phyloP scores from a whole-genome alignment of 2,113 vertebrate species.

The Percina caprodes region DNA sequence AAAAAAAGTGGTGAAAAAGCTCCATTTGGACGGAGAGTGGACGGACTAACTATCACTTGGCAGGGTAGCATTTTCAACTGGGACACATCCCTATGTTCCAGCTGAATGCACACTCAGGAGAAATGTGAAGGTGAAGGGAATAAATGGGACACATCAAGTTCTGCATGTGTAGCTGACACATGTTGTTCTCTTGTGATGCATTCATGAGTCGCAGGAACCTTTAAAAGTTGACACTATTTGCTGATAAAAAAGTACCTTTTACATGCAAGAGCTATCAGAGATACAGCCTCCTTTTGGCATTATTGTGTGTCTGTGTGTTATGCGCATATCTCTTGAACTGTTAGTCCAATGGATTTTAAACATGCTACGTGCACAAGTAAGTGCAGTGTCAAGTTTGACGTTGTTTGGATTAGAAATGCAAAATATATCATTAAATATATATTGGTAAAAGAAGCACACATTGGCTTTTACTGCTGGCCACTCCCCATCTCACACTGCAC shows the following conservation, averaged over 20 bases:
- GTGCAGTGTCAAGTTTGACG: too few species aligned
- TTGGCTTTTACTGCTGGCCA: too few species aligned
- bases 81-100: conserved; percentile 27
- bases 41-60: conserved; percentile 19
- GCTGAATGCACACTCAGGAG: conserved; percentile 36
- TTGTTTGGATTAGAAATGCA: too few species aligned
- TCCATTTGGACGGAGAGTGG: background rate
- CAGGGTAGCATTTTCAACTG: conserved; percentile 28
- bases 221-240: background rate
- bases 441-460: too few species aligned
- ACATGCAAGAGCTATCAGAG: background rate
- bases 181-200: conserved; percentile 26
- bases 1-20: background rate
- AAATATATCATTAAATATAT: too few species aligned
- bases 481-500: too few species aligned
- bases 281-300: too few species aligned
- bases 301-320: too few species aligned
- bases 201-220: conserved; percentile 26
- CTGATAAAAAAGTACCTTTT: background rate
- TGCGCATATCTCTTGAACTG: too few species aligned
- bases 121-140: conserved; percentile 23
- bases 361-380: too few species aligned
- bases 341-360: too few species aligned
- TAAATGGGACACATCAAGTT: conserved; percentile 18
- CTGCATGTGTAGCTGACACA: conserved; percentile 16